A percentile compares a stretch with the other conserved stretches of the same genome.
These are phyloP conservation scores for Hippopotamus amphibius DNA, from an alignment of 2,113 vertebrate species.

Conservation along the genomic window DNA sequence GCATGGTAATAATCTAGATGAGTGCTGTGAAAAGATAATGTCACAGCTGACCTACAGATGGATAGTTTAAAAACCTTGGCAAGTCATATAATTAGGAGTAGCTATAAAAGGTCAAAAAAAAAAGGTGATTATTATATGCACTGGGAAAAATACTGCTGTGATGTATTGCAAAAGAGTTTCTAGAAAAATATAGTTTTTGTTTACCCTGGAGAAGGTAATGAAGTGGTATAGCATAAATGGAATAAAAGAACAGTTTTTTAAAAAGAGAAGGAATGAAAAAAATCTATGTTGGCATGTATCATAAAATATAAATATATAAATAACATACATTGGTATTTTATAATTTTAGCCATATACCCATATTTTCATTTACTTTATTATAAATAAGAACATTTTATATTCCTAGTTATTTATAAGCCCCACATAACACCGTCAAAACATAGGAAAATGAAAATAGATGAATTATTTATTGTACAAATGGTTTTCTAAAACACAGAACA, in stretches of 20 bases:
- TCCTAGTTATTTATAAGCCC: background rate
- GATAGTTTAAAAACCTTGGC: background rate
- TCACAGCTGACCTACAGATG: background rate
- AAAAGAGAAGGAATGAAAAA: background rate
- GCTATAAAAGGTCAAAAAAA: background rate
- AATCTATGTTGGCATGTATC: background rate
- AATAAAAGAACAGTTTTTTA: background rate
- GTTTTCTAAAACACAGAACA: background rate
- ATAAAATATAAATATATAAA: background rate
- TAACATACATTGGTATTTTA: background rate
- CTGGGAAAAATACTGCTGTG: background rate
- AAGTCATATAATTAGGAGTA: background rate
- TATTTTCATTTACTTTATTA: constrained; percentile 23
- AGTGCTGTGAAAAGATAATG: background rate
- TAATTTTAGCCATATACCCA: background rate
- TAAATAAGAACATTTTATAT: background rate
- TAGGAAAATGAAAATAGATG: background rate
- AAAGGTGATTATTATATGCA: background rate
- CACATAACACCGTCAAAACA: background rate
- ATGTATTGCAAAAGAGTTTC: background rate
- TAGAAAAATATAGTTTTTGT: background rate
- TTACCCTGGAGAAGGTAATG: background rate
- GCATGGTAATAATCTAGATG: background rate
- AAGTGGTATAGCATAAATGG: background rate
- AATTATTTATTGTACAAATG: constrained; percentile 21